A percentile compares a stretch with the other conserved stretches of the same genome.
These are phyloP conservation scores for Ylistrum balloti DNA, from an alignment of 1,140 invertebrate genomes.

Conservation along the genomic window DNA sequence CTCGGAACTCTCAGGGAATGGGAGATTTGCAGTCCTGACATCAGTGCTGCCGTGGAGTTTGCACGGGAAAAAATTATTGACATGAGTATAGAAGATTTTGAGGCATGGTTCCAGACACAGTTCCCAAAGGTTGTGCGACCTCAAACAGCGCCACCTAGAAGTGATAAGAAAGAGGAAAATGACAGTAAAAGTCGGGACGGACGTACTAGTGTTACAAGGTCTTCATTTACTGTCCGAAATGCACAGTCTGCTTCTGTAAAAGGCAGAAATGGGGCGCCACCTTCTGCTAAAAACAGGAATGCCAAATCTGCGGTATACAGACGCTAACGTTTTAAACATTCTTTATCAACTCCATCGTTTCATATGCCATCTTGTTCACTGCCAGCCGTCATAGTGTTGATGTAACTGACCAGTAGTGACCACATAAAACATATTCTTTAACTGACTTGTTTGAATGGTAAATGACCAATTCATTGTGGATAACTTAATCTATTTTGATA, in stretches of 20 bases:
- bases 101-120: slow-evolving; percentile 79
- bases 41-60: slow-evolving; percentile 81
- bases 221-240: not conserved
- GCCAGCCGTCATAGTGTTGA: too few relatives aligned
- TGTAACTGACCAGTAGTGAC: too few relatives aligned
- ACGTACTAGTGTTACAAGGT: not conserved
- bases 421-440: too few relatives aligned
- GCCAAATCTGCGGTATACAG: not conserved
- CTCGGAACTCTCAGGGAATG: slow-evolving; percentile 77
- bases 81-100: slow-evolving; percentile 81
- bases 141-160: slow-evolving; percentile 74
- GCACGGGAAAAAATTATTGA: slow-evolving; percentile 81
- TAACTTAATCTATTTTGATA: too few relatives aligned
- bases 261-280: not conserved
- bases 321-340: not conserved
- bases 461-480: too few relatives aligned
- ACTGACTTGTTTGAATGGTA: too few relatives aligned
- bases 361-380: too few relatives aligned
- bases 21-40: slow-evolving; percentile 82
- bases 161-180: slow-evolving; percentile 55
- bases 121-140: slow-evolving; percentile 78
- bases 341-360: too few relatives aligned
- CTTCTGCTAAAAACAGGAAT: not conserved
- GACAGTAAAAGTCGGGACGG: not conserved
- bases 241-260: not conserved